Conservation (phyloP, 2,797 vertebrate species). For the Hafferia zeledoni region DNA sequence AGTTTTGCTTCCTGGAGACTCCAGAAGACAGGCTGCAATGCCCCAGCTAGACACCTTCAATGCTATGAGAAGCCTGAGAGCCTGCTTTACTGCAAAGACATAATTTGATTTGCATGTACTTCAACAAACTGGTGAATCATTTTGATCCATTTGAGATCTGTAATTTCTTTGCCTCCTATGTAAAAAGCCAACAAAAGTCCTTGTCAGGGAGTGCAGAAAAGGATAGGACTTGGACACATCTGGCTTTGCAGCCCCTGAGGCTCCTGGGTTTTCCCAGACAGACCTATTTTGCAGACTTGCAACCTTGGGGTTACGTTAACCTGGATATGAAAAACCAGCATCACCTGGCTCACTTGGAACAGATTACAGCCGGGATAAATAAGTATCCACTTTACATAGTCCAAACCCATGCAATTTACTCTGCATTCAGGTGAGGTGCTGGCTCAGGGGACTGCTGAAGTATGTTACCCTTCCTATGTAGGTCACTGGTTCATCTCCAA, state of each 20-base stretch:
- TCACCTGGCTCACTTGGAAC: conserved; percentile 36
- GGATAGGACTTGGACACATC: neutral
- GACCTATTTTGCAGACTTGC: neutral
- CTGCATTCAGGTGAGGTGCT: conserved; percentile 27
- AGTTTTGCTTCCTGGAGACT: neutral
- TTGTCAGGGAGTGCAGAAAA: neutral
- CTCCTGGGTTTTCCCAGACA: neutral
- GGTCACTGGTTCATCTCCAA: conserved; percentile 37
- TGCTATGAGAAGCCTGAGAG: neutral
- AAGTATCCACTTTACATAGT: neutral
- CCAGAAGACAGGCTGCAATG: neutral
- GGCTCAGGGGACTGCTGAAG: conserved; percentile 30
- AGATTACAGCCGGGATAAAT: neutral
- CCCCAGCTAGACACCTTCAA: neutral
- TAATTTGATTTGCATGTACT: fast-evolving
- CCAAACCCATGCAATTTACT: neutral
- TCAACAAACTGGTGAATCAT: neutral
- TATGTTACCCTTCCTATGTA: conserved; percentile 20
- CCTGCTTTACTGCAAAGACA: neutral
- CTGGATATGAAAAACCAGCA: neutral
- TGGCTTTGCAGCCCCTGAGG: neutral
- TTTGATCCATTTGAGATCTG: neutral
- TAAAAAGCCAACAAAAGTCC: neutral
- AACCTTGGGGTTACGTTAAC: neutral
- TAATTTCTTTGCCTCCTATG: neutral